Percentiles rank a stretch among this genome's conserved stretches.
These are phyloP conservation scores for Dreissena polymorpha DNA, from an alignment of 1,140 invertebrate genomes.

Conservation along the genomic window DNA sequence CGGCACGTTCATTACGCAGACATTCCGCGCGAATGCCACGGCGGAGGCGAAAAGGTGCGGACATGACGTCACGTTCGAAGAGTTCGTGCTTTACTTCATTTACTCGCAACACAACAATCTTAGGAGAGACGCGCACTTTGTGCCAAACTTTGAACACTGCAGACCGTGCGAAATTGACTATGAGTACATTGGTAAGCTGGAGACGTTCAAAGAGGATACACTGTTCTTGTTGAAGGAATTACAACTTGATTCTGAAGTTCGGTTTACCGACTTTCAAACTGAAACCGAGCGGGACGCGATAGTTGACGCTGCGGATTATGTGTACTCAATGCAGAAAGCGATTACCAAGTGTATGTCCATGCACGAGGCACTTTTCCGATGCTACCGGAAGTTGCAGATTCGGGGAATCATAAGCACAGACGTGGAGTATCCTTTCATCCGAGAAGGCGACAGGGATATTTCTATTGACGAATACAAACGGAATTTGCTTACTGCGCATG, in stretches of 20 bases:
- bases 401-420: constrained; percentile 68
- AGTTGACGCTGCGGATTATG: constrained; percentile 65
- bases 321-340: constrained; percentile 61
- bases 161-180: constrained; percentile 71
- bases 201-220: constrained; percentile 70
- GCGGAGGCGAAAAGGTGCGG: constrained; percentile 63
- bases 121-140: constrained; percentile 68
- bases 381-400: constrained; percentile 73
- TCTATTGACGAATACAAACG: constrained; percentile 55
- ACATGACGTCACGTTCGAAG: constrained; percentile 72
- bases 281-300: constrained; percentile 70
- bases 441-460: constrained; percentile 37
- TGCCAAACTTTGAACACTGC: constrained; percentile 70
- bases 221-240: constrained; percentile 65
- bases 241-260: constrained; percentile 60
- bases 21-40: constrained; percentile 64
- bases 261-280: constrained; percentile 60
- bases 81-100: constrained; percentile 72
- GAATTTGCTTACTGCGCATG: constrained; percentile 57
- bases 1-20: constrained; percentile 64
- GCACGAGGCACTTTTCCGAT: constrained; percentile 61
- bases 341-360: constrained; percentile 71
- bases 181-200: constrained; percentile 72
- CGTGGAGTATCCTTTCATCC: constrained; percentile 58
- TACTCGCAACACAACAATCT: constrained; percentile 64